phyloP scores from a whole-genome alignment of 2,888 invertebrate species.

The Sarcophaga rosellei region DNA sequence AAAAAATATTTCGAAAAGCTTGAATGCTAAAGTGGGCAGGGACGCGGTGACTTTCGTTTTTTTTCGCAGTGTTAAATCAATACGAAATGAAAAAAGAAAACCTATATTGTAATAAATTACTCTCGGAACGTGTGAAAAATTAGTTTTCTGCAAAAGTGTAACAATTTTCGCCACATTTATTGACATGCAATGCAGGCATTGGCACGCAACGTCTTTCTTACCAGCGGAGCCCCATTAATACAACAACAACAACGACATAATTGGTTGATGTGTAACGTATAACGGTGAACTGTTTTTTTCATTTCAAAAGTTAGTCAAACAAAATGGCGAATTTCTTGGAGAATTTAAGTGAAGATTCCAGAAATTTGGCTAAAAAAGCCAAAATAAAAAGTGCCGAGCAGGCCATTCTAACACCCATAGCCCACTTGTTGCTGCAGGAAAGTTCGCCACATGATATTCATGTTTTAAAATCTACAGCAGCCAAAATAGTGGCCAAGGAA shows the following conservation, averaged over 20 bases:
- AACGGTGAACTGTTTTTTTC: background rate
- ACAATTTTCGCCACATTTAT: conserved; percentile 19
- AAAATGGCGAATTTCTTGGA: conserved; percentile 76
- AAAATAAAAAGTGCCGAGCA: conserved; percentile 76
- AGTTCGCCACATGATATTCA: conserved; percentile 77
- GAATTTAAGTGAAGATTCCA: conserved; percentile 73
- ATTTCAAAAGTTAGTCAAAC: background rate
- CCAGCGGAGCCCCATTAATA: conserved; percentile 5
- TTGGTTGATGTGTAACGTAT: background rate
- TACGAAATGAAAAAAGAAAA: conserved; percentile 2
- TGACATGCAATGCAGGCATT: conserved; percentile 53
- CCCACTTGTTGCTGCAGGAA: conserved; percentile 73
- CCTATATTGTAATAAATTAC: background rate
- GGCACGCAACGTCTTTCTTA: conserved; percentile 26
- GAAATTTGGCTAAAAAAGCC: conserved; percentile 74
- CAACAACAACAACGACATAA: background rate
- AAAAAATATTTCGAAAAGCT: too few species aligned
- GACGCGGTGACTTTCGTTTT: too few species aligned
- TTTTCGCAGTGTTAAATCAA: conserved; percentile 31
- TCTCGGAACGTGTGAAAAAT: background rate
- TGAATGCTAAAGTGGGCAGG: too few species aligned
- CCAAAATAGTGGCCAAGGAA: conserved; percentile 76
- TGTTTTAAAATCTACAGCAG: conserved; percentile 77
- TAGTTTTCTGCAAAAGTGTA: conserved; percentile 29
- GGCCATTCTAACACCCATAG: conserved; percentile 73